A percentile compares a stretch with the other conserved stretches of the same genome.
These are phyloP conservation scores for Danio tinwini DNA, from an alignment of 2,797 vertebrate genomes.

Conservation along the genomic window DNA sequence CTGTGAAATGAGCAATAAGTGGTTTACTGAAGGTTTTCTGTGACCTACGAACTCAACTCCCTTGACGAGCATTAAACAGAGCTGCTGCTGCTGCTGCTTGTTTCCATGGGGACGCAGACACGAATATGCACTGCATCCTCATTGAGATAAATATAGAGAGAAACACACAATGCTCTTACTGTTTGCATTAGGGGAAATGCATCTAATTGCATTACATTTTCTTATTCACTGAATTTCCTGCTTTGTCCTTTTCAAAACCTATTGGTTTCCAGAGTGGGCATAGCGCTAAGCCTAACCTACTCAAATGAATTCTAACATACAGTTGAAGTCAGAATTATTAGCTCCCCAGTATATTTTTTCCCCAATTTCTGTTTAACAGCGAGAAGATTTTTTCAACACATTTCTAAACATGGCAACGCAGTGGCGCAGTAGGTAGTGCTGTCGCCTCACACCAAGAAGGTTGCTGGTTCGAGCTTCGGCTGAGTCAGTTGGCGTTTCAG, in stretches of 20 bases:
- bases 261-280: background rate
- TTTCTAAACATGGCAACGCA: too few species aligned
- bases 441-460: too few species aligned
- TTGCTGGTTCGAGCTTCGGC: too few species aligned
- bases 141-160: background rate
- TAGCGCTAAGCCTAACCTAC: background rate
- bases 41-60: background rate
- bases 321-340: too few species aligned
- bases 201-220: background rate
- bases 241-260: background rate
- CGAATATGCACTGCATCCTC: background rate
- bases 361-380: too few species aligned
- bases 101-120: conserved; percentile 12
- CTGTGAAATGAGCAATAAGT: background rate
- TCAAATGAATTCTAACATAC: background rate
- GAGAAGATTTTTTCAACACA: too few species aligned
- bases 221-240: background rate
- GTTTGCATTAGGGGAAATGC: background rate
- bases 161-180: background rate
- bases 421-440: too few species aligned
- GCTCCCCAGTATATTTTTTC: too few species aligned
- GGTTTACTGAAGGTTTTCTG: background rate
- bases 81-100: background rate
- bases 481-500: too few species aligned
- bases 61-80: conserved; percentile 10